These are phyloP conservation scores for Lordiphosa stackelbergi DNA, from an alignment of 1,140 invertebrate species.

Conservation along the genomic window DNA sequence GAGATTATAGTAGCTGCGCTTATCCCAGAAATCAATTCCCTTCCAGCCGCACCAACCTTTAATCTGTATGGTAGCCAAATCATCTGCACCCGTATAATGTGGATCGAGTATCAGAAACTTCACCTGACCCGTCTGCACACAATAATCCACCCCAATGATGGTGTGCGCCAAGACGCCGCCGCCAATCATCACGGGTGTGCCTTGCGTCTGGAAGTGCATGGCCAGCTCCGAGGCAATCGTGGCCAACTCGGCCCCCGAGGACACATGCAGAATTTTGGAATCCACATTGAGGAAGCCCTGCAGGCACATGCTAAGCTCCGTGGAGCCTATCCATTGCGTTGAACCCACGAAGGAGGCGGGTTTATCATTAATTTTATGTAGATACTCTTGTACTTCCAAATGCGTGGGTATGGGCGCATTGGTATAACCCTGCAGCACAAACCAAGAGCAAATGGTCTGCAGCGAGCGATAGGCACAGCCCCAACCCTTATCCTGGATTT, in stretches of 20 bases:
- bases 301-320: conserved; percentile 95
- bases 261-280: conserved; percentile 90
- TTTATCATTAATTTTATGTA: conserved; percentile 98
- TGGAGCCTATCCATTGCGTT: conserved; percentile 98
- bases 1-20: conserved; percentile 95
- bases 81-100: conserved; percentile 94
- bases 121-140: conserved; percentile 85
- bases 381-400: conserved; percentile 92
- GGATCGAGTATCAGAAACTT: conserved; percentile 98
- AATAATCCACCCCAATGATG: conserved; percentile 95
- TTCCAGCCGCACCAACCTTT: conserved; percentile 98
- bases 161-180: conserved; percentile 98
- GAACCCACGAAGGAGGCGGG: conserved; percentile 91
- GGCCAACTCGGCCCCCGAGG: conserved; percentile 89
- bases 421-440: conserved; percentile 95
- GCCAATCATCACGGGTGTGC: conserved; percentile 99
- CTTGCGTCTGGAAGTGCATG: conserved; percentile 94
- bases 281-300: conserved; percentile 88
- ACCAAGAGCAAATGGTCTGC: conserved; percentile 98
- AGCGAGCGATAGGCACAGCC: conserved; percentile 99
- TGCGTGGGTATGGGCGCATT: conserved; percentile 88
- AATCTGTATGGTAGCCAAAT: conserved; percentile 83
- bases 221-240: conserved; percentile 88
- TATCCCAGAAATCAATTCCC: conserved; percentile 92
- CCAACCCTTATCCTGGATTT: conserved; percentile 97